Evolutionary conservation across 2,888 invertebrate species (phyloP), one percentile per base, ranked within the genome.

Genomic region (Drosophila bunnanda): DNA sequence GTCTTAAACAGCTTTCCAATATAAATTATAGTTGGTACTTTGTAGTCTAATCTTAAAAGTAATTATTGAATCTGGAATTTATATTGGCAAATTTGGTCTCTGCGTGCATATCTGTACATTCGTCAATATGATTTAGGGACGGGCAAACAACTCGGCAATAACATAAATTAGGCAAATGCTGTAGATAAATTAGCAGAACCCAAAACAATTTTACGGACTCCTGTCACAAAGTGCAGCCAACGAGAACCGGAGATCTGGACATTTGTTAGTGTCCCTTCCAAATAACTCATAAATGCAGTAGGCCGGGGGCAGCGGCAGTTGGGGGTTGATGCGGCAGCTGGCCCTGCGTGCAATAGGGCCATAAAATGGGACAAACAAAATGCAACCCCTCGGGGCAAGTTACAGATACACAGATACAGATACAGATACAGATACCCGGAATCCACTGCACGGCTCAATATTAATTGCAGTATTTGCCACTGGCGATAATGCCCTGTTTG

Each of bases 91-190:
- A 13, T 8, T 17, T 4, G 50, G 30, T 30, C 9, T n/a, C 15
- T 34, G 22, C 44, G n/a, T 28, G 46, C 15, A 43, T 57, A 43
- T 71, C 43, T 56, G 25, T 59, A 57, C 61, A 75, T 75, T 53
- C 70, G 88, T 82, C 83, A 71, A 68, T 78, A 71, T 78, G 76
- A 83, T 87, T 89, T 84, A 75, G 65, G 68, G 48, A 12, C 56
- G 72, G 65, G 38, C 65, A 55, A 61, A 62, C 50, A 53, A 65
- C 75, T 74, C 61, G 62, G 71, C 68, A 68, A 79, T 73, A 71
- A 80, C 87, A 88, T 86, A 88, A 86, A 89, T 86, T 86, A 86
- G 77, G 60, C 87, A 87, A 89, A 89, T 80, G 87, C 75, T 68
- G 80, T 62, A 77, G 79, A 86, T 89, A 86, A 88, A 86, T 85